Evolutionary conservation across 2,888 invertebrate species (phyloP).

Genomic region (Troides aeacus): DNA sequence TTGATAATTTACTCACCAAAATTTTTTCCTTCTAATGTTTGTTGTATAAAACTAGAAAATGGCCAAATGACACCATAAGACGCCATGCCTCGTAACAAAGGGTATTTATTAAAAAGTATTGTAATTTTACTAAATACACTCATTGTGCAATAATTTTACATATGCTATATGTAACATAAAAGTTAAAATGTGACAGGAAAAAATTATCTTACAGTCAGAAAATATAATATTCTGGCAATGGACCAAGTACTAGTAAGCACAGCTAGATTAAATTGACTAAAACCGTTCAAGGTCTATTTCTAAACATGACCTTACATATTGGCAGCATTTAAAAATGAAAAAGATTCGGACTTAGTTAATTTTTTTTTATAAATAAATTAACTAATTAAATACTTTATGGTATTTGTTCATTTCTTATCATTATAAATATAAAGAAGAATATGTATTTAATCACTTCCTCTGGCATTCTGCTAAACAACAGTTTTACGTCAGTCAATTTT

Average conservation of each 20-base stretch:
- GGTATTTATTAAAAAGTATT: conserved; percentile 62
- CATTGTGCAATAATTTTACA: conserved; percentile 42
- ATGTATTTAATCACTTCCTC: neutral
- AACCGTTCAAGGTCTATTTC: conserved; percentile 13
- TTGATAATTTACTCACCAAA: conserved; percentile 68
- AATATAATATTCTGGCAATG: conserved; percentile 20
- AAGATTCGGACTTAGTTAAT: too few relatives aligned
- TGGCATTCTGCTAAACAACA: neutral
- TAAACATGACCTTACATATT: conserved; percentile 14
- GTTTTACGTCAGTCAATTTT: too few relatives aligned
- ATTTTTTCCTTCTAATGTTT: conserved; percentile 83
- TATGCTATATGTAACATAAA: conserved; percentile 4
- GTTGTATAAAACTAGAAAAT: conserved; percentile 85
- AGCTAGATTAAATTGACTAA: neutral
- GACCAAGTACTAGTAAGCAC: conserved; percentile 14
- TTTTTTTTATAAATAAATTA: too few relatives aligned
- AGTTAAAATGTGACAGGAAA: conserved; percentile 39
- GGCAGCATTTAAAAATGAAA: neutral
- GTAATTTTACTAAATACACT: conserved; percentile 55
- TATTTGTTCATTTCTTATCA: neutral
- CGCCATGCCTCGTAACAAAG: conserved; percentile 82
- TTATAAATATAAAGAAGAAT: neutral
- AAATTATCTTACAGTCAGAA: conserved; percentile 17
- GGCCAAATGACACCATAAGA: conserved; percentile 88
- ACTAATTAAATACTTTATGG: neutral